These are phyloP conservation scores for Dromius quadrimaculatus DNA, from an alignment of 2,888 invertebrate species.

Conservation along the genomic window DNA sequence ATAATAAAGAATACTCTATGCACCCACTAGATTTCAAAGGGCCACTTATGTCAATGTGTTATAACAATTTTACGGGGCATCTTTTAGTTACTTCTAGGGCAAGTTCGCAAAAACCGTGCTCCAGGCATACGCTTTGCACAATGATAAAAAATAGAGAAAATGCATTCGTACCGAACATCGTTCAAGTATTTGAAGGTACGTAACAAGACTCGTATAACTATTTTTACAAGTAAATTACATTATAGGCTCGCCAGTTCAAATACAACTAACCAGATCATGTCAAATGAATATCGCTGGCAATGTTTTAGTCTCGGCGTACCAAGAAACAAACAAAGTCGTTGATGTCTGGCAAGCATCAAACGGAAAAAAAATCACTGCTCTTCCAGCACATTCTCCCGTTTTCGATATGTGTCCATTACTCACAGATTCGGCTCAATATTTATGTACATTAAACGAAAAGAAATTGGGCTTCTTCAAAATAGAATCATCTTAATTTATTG, in stretches of 20 bases:
- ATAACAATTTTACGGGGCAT: conserved; percentile 74
- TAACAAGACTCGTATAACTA: too few species aligned
- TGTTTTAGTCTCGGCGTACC: conserved; percentile 78
- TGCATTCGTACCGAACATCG: conserved; percentile 69
- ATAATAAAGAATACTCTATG: conserved; percentile 64
- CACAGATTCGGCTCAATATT: conserved; percentile 67
- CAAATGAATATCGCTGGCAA: conserved; percentile 71
- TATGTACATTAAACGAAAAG: conserved; percentile 77
- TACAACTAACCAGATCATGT: conserved; percentile 76
- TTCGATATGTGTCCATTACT: conserved; percentile 76
- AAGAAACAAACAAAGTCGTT: conserved; percentile 77
- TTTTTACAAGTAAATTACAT: too few species aligned
- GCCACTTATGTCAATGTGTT: conserved; percentile 80
- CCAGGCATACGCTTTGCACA: conserved; percentile 70
- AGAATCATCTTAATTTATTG: conserved; percentile 36
- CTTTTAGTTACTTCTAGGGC: conserved; percentile 80
- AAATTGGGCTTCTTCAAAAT: conserved; percentile 76
- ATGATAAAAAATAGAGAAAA: conserved; percentile 67
- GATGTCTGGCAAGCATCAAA: conserved; percentile 74
- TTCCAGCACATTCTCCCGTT: conserved; percentile 76
- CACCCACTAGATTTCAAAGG: conserved; percentile 76
- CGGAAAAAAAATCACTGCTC: conserved; percentile 68
- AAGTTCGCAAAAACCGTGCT: conserved; percentile 68
- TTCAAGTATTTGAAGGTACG: conserved; percentile 77
- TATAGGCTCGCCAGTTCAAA: conserved; percentile 75